Base-by-base conservation (phyloP, 2,113 vertebrate genomes). In the Oxygymnocypris stewartii region DNA sequence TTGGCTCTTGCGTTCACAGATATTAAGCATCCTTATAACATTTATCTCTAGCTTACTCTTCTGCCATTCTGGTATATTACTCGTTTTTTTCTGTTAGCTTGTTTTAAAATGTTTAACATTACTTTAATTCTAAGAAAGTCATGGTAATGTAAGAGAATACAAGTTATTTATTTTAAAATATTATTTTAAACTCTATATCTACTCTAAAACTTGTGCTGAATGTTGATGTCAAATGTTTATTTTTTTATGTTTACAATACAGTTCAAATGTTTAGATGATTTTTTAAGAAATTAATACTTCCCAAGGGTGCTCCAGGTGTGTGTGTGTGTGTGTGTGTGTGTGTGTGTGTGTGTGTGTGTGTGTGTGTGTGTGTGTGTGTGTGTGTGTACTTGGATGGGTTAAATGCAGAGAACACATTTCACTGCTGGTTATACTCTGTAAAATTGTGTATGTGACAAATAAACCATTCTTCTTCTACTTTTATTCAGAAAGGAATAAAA, bases 1-100 rank as follows among this genome's bases (percentile, higher is more conserved):
- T 81, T 81, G 47, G 57, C 31, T 77, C 61, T 82, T 85, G 23
- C 44, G 44, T 23, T 75, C 40, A 85, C 65, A 54, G 44, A 59
- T 42, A 87, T 78, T 63, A 35, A 69, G 71, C n/a, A 78, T 78
- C 54, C 35, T 63, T 28, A 6, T 69, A 71, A 71, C 69, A 77
- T 82, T 75, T 76, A n/a, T 47, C 25, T 47, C 7, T 18, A 16
- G 47, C 35, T 71, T 37, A 71, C 16, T 20, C 49, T 44, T 73
- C 35, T 54, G n/a, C 44, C 8, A 59, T 25, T 67, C 42, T 80
- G 20, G 40, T 23, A n/a, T 13, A 11, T 76, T 40, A 77, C 16
- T 57, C 1, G 54, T 31, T 35, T 54, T 35, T 54, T 23, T 54
- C 49, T 35, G 2, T 57, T 57, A 54, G 28, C 1, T 54, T 12